Percentiles rank a stretch among this genome's conserved stretches.
These are phyloP conservation scores for Lipophrys pholis DNA, from an alignment of 2,113 vertebrate species.

Conservation along the genomic window DNA sequence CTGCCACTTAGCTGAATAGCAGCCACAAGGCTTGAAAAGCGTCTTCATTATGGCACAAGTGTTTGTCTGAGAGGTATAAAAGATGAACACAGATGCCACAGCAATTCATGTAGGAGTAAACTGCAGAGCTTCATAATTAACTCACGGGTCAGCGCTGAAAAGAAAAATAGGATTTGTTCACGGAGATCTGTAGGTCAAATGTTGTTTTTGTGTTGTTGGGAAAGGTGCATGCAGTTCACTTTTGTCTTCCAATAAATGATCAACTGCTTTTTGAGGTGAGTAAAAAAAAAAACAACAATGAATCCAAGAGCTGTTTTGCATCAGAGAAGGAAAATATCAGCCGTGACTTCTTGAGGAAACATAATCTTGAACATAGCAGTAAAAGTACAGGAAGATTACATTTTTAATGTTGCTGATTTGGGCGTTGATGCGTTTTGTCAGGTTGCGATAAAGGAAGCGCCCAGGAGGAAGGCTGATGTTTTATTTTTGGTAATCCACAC, in stretches of 20 bases:
- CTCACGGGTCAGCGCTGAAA: background rate
- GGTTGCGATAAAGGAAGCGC: conserved; percentile 26
- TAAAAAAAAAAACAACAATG: conserved; percentile 1
- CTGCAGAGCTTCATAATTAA: background rate
- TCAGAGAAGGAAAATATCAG: conserved; percentile 12
- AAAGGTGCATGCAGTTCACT: background rate
- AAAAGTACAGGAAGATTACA: conserved; percentile 7
- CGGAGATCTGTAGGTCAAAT: background rate
- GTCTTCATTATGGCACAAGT: background rate
- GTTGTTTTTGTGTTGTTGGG: background rate
- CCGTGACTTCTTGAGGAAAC: conserved; percentile 1
- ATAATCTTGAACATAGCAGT: conserved; percentile 17
- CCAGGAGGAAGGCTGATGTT: conserved; percentile 24
- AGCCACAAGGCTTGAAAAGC: no score
- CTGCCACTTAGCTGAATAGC: no score
- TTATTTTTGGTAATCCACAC: conserved; percentile 43
- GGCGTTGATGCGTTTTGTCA: conserved; percentile 39
- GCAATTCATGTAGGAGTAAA: background rate
- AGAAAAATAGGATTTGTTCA: background rate
- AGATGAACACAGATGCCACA: conserved; percentile 15
- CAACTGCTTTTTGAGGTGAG: background rate
- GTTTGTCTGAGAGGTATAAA: conserved; percentile 2
- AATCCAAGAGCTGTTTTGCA: background rate
- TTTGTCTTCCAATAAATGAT: conserved; percentile 4
- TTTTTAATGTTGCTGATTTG: conserved; percentile 17